Conservation (phyloP, 2,888 invertebrate species). For the Malacosoma neustria region DNA sequence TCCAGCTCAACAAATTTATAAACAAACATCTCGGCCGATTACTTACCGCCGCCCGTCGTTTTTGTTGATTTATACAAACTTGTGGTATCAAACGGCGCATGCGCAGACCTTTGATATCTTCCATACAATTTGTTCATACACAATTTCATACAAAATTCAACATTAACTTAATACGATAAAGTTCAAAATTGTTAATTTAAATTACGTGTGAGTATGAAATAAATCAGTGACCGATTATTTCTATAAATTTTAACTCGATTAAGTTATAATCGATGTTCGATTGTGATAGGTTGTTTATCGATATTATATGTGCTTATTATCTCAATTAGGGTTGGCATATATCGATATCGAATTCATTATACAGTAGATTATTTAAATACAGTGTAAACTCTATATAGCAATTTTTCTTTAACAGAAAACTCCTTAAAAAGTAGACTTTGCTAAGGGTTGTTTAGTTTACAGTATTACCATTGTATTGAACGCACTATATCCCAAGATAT, state of each 20-base stretch:
- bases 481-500: too few species aligned
- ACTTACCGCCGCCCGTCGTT: constrained; percentile 69
- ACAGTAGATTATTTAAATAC: too few species aligned
- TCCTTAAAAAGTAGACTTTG: too few species aligned
- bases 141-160: constrained; percentile 17
- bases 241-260: constrained; percentile 72
- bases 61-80: constrained; percentile 72
- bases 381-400: too few species aligned
- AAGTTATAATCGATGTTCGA: constrained; percentile 65
- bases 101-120: constrained; percentile 56
- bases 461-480: too few species aligned
- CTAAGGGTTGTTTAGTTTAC: too few species aligned
- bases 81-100: constrained; percentile 53
- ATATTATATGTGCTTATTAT: constrained; percentile 11
- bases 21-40: constrained; percentile 44
- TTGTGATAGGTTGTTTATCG: constrained; percentile 37
- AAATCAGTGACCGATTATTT: constrained; percentile 71
- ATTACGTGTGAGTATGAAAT: constrained; percentile 29
- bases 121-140: constrained; percentile 60
- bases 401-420: too few species aligned
- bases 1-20: constrained; percentile 28
- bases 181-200: constrained; percentile 3
- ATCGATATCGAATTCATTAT: constrained; percentile 14
- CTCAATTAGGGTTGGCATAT: neutral
- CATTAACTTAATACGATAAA: constrained; percentile 14